These are phyloP conservation scores for Desmodus rotundus DNA, from an alignment of 2,113 vertebrate species.

Conservation along the genomic window DNA sequence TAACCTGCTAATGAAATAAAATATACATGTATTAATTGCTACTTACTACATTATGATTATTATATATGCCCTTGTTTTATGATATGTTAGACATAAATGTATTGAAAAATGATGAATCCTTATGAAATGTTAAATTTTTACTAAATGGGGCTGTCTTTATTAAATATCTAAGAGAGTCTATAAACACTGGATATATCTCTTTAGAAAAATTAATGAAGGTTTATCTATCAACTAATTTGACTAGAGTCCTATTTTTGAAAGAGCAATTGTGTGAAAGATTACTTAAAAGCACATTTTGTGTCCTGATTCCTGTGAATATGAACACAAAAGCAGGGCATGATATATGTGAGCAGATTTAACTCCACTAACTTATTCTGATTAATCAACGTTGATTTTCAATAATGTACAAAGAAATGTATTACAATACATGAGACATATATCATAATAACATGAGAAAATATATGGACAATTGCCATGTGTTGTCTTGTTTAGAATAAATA, in stretches of 20 bases:
- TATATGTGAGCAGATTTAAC: slow-evolving; percentile 42
- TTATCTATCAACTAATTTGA: background rate
- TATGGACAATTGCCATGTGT: background rate
- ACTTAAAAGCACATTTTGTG: slow-evolving; percentile 19
- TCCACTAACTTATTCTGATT: slow-evolving; percentile 55
- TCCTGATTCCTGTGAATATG: slow-evolving; percentile 20
- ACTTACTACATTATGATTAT: background rate
- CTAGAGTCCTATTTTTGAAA: slow-evolving; percentile 22
- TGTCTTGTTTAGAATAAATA: slow-evolving; percentile 60
- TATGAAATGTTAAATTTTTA: background rate
- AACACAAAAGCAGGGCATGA: slow-evolving; percentile 30
- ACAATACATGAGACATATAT: background rate
- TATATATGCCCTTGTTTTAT: background rate
- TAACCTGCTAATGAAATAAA: background rate
- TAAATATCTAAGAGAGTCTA: background rate
- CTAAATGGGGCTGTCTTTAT: background rate
- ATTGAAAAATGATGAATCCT: background rate
- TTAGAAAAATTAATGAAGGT: slow-evolving; percentile 19
- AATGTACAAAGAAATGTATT: slow-evolving; percentile 41
- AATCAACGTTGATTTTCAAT: slow-evolving; percentile 49
- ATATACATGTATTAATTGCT: background rate
- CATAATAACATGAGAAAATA: slow-evolving; percentile 53
- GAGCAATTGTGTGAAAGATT: background rate
- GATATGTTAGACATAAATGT: background rate
- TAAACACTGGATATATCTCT: background rate